A percentile compares a stretch with the other conserved stretches of the same genome.
Conservation (phyloP, 2,888 invertebrate species). For the Metalampra italica region DNA sequence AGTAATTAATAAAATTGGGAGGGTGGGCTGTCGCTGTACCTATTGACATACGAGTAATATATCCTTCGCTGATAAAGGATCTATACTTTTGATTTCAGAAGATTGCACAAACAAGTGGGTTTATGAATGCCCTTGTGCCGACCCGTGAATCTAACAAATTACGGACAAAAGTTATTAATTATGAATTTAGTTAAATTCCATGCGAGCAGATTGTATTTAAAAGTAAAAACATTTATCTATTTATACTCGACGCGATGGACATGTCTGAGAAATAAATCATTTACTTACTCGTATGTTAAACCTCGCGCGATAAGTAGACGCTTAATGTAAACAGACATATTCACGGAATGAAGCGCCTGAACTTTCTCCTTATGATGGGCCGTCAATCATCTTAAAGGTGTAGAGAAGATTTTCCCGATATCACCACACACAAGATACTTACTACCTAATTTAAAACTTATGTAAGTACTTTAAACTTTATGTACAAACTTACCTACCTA, state of each 20-base stretch:
- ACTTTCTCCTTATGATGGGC: conserved; percentile 69
- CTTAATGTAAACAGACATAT: conserved; percentile 59
- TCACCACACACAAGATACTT: conserved; percentile 38
- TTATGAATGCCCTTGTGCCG: no score
- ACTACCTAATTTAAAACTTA: conserved; percentile 9
- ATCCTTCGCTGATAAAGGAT: not conserved
- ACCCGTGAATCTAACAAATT: no score
- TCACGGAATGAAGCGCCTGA: conserved; percentile 58
- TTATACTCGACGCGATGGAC: not conserved
- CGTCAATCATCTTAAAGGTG: conserved; percentile 64
- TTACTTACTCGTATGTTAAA: conserved; percentile 31
- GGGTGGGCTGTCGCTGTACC: no score
- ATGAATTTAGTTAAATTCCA: no score
- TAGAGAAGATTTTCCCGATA: conserved; percentile 64
- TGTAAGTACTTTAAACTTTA: no score
- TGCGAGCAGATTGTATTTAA: not conserved
- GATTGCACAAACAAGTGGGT: not conserved
- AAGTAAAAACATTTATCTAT: conserved; percentile 4
- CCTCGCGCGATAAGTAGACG: conserved; percentile 31
- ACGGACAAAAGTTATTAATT: no score
- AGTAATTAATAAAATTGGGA: no score
- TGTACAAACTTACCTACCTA: no score
- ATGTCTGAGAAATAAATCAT: conserved; percentile 20
- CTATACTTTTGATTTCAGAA: not conserved
- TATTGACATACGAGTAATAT: no score